phyloP scores from a whole-genome alignment of 2,888 invertebrate species.

The Sisyra terminalis region DNA sequence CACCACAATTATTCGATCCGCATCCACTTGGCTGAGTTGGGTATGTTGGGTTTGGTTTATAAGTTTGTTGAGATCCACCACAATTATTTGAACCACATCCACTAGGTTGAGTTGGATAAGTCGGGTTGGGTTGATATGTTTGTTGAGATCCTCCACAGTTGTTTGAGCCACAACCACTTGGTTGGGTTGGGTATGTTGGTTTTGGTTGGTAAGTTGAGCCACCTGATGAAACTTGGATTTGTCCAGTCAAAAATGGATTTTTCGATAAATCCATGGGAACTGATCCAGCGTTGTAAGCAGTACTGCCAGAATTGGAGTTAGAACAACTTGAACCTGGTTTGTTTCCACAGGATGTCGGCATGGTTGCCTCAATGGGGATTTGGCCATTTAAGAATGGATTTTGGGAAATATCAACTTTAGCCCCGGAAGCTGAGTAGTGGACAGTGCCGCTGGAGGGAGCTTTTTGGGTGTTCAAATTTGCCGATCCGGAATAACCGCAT shows the following conservation, averaged over 20 bases:
- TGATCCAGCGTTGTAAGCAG: conserved; percentile 2
- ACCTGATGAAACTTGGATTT: not conserved
- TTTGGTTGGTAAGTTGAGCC: not conserved
- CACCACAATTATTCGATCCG: not conserved
- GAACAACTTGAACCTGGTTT: conserved; percentile 3
- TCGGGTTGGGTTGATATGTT: not conserved
- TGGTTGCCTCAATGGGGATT: not conserved
- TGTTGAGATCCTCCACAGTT: conserved; percentile 2
- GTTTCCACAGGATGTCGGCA: not conserved
- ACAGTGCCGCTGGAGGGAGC: conserved; percentile 3
- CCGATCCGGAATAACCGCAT: conserved; percentile 8
- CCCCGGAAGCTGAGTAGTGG: not conserved
- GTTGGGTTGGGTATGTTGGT: conserved; percentile 3
- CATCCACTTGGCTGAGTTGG: conserved; percentile 7
- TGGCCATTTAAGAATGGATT: conserved; percentile 21
- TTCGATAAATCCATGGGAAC: conserved; percentile 1
- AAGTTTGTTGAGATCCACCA: not conserved
- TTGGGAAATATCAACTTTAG: conserved; percentile 14
- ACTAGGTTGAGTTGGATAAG: not conserved
- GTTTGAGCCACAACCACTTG: conserved; percentile 3
- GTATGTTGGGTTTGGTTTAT: not conserved
- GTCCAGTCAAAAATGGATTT: conserved; percentile 2
- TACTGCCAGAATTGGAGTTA: not conserved
- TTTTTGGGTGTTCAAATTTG: not conserved
- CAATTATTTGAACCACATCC: not conserved